Base-by-base conservation (phyloP, 2,113 vertebrate species). In the Miniopterus natalensis region DNA sequence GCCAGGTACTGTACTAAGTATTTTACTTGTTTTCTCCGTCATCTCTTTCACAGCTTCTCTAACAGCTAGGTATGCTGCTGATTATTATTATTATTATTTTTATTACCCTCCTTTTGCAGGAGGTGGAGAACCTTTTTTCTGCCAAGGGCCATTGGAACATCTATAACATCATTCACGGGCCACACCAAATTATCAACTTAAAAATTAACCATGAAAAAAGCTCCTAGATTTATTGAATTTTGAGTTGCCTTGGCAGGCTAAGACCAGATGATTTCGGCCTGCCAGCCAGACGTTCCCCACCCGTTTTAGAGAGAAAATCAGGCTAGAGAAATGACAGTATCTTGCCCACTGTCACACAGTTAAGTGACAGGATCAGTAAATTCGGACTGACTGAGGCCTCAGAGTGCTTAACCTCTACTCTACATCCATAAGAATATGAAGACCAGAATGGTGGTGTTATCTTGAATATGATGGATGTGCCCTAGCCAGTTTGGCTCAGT, bases 21-120 rank as follows among this genome's bases (percentile, higher is more conserved):
- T 83, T 95, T 86, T 66, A n/a, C 73, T 53, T 81, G 45, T 85
- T 89, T 61, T 63, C 31, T 94, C 40, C 84, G 27, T 87, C 29
- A 51, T 57, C 36, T 88, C 45, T 47, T 57, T 70, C 53, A 84
- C 45, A 71, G 27, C 40, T 51, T 84, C 68, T 85, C 68, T 74
- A 40, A 36, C 57, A 83, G 13, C 70, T 45, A n/a, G 6, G 13
- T 45, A 5, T 51, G n/a, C 27, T 25, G 77, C 55, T 80, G n/a
- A 13, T 61, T 25, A 4, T 31, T 12, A 9, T 31, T 12, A 9
- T 63, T 65, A 68, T 47, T 73, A 49, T 36, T 61, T 29, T 36
- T 61, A 25, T n/a, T 51, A 70, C 57, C 63, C 47, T 92, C 47
- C 14, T 66, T n/a, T 36, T 36, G 36, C 36, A 36, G 36, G 36